phyloP scores from a whole-genome alignment of 2,888 invertebrate species.

The Drosophila mayaguana region DNA sequence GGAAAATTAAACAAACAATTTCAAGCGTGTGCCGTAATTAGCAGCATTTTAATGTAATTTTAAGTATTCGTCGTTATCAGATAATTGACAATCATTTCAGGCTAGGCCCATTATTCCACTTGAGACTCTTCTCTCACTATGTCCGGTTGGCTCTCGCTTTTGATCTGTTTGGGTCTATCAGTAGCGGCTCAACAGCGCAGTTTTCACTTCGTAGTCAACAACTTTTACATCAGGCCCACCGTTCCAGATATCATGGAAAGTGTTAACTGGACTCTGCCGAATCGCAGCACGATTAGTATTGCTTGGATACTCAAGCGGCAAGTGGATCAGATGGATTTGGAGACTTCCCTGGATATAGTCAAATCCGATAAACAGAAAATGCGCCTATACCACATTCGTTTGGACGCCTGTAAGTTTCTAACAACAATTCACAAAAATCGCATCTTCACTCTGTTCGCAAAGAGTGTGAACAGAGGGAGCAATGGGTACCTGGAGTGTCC shows the following conservation, averaged over 20 bases:
- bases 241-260: conserved; percentile 17
- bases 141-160: conserved; percentile 12
- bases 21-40: background rate
- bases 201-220: conserved; percentile 35
- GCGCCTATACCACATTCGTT: conserved; percentile 35
- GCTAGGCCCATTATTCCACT: background rate
- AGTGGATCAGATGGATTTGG: conserved; percentile 20
- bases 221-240: conserved; percentile 31
- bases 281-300: conserved; percentile 6
- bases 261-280: conserved; percentile 3
- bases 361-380: conserved; percentile 9
- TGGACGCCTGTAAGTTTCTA: conserved; percentile 43
- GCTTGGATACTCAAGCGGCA: conserved; percentile 16
- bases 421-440: conserved; percentile 34
- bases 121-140: conserved; percentile 14
- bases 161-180: conserved; percentile 7
- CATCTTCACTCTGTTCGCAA: conserved; percentile 22
- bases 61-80: background rate
- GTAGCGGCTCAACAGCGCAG: conserved; percentile 15
- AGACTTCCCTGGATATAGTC: conserved; percentile 29
- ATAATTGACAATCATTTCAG: background rate
- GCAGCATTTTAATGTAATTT: conserved; percentile 3
- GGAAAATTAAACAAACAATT: background rate
- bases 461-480: conserved; percentile 12
- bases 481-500: conserved; percentile 42